Percentiles rank a stretch among this genome's conserved stretches.
phyloP scores from a whole-genome alignment of 2,113 vertebrate genomes.

The Nothoprocta pentlandii region DNA sequence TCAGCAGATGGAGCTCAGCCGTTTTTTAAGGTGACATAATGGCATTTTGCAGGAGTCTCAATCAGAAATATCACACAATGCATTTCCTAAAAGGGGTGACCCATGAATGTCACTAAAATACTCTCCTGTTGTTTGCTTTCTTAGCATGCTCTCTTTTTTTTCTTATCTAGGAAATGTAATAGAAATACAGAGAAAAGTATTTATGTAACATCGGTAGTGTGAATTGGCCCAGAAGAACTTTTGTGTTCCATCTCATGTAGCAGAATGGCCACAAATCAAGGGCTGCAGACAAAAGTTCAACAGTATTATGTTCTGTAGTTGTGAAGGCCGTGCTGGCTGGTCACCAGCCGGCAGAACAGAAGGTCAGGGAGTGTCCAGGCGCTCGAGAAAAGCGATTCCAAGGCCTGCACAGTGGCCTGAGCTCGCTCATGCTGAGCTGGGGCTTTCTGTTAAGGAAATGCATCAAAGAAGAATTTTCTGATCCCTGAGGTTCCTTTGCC shows the following conservation, averaged over 20 bases:
- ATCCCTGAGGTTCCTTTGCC: background rate
- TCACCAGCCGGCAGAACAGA: conserved; percentile 32
- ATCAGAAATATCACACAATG: conserved; percentile 56
- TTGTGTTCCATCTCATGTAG: conserved; percentile 12
- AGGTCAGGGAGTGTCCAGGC: conserved; percentile 6
- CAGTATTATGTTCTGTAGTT: conserved; percentile 29
- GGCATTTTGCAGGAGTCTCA: conserved; percentile 2
- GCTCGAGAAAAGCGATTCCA: background rate
- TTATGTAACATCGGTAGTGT: background rate
- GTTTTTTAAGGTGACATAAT: conserved; percentile 62
- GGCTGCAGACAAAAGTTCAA: conserved; percentile 57
- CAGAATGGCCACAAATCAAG: conserved; percentile 37
- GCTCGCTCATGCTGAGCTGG: background rate
- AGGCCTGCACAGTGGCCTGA: background rate
- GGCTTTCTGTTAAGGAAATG: background rate
- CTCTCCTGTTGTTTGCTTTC: background rate
- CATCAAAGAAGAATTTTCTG: background rate
- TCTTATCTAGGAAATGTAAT: background rate
- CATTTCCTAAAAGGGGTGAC: background rate
- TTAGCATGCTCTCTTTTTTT: background rate
- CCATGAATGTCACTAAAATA: background rate
- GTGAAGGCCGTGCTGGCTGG: conserved; percentile 14
- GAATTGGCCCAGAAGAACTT: background rate
- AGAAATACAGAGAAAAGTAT: background rate
- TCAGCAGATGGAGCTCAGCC: conserved; percentile 44